Evolutionary conservation across 2,113 vertebrate species (phyloP), one percentile per base, ranked within the genome.

Genomic region (Acanthisitta chloris): DNA sequence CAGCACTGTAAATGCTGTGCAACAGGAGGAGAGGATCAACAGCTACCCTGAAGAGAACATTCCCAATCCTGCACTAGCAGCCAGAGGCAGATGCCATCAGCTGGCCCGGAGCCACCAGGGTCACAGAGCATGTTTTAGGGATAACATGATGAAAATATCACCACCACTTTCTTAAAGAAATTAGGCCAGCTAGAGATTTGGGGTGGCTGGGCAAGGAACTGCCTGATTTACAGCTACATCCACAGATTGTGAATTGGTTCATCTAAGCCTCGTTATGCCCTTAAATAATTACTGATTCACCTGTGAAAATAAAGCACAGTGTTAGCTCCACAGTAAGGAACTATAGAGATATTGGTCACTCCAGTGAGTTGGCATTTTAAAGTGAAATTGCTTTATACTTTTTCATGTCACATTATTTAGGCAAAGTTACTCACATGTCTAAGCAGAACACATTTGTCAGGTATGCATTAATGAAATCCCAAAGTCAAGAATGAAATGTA

Each of bases 71-170:
- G 70, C 84, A 51, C 49, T 94, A 79, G 71, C 1, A 92, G 76
- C 66, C 66, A 73, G 85, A 94, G 88, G 24, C 51, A 88, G 86
- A 97, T 45, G 74, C 34, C 88, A 96, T 94, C 83, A 91, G 93
- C 92, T 94, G 90, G 94, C 48, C 71, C 76, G 51, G 58, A 90
- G 89, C 79, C 95, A 95, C 18, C 45, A 76, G 90, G 67, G 61
- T 58, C 31, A 17, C 26, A 76, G 88, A 90, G 91, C 52, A 80
- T 88, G 90, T 55, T 94, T 77, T 14, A 81, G 93, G 58, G 96
- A 95, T 97, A 94, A 97, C 94, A 69, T 87, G 94, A 96, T 93
- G 88, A 85, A 86, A 95, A 97, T 96, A 96, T 96, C 94, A 97
- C 36, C 91, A 90, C 55, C 34, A 83, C 90, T 95, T 97, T 93